Base-by-base conservation (phyloP, 2,797 vertebrate species). In the Pangasius djambal region DNA sequence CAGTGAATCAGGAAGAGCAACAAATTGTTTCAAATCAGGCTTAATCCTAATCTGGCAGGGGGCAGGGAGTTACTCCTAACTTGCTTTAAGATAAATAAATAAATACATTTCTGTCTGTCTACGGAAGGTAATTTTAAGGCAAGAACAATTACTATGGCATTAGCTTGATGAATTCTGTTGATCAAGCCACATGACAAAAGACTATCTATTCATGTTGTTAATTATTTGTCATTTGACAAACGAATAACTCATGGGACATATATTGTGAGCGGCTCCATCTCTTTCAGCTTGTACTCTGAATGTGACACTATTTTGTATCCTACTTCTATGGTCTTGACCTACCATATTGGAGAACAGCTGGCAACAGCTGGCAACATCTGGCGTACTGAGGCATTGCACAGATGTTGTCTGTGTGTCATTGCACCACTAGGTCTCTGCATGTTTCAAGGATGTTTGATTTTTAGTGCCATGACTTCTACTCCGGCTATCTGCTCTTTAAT, bases 201-300 rank as follows among this genome's bases (percentile, higher is more conserved):
- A 25, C 3, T 18, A 44, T 44, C 40, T 44, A 44, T 44, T 65
- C 25, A 16, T 52, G 16, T 34, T 34, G 6, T 59, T 59, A 0
- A 59, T 81, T 8, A n/a, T 31, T 4, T 55, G 2, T 25, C 12
- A 22, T 37, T 25, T 97, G 89, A 83, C 61, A 90, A 89, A 75
- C 86, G 67, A 61, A 78, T 86, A 16, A 77, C 65, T 40, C 85
- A 88, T 50, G 81, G 89, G 52, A 90, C 28, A 20, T 91, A 74
- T 82, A 75, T 75, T 37, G 48, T 75, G 0, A 52, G 50, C 28
- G 86, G 81, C 81, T 90, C 67, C 86, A 96, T 97, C 4, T 96
- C 97, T 89, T 97, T 96, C 96, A 97, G 91, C 95, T 96, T 84
- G 55, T 75, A 83, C 61, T 90, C 83, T 2, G 77, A 86, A 74